These are phyloP conservation scores for Oreochromis tanganicae DNA, from an alignment of 2,113 vertebrate genomes.

Conservation along the genomic window DNA sequence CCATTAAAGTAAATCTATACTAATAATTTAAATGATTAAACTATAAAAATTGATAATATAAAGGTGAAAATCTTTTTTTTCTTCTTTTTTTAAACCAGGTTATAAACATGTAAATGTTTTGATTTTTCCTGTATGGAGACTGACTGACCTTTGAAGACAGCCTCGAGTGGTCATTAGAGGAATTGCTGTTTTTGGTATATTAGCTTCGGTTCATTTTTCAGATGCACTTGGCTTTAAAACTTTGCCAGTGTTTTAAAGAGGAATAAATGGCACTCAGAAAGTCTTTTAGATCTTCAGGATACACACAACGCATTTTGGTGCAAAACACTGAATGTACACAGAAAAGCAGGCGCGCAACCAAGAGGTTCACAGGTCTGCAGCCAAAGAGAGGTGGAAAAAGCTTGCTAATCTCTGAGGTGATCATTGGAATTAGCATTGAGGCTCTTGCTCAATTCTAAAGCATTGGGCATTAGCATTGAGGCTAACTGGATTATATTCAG, in stretches of 20 bases:
- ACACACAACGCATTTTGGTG: fast-evolving
- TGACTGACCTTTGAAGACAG: not conserved
- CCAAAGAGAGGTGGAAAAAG: not conserved
- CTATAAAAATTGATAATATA: fast-evolving
- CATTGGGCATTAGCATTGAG: not conserved
- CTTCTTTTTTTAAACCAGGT: not conserved
- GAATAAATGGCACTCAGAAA: not conserved
- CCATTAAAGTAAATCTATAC: not conserved
- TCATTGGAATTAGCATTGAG: not conserved
- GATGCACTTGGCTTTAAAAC: not conserved
- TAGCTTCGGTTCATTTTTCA: fast-evolving
- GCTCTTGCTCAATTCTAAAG: not conserved
- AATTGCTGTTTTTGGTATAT: not conserved
- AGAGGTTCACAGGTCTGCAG: not conserved
- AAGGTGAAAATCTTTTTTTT: not conserved
- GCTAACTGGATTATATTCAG: not conserved
- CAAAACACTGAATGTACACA: not conserved
- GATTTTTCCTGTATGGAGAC: not conserved
- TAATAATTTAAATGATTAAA: not conserved
- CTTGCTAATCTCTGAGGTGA: not conserved
- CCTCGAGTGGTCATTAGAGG: not conserved
- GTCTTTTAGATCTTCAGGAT: fast-evolving
- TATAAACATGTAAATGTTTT: fast-evolving
- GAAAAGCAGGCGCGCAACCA: not conserved
- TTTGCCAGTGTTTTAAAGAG: fast-evolving